Conservation (phyloP, 2,888 invertebrate species). For the Himalopsyche anomala region DNA sequence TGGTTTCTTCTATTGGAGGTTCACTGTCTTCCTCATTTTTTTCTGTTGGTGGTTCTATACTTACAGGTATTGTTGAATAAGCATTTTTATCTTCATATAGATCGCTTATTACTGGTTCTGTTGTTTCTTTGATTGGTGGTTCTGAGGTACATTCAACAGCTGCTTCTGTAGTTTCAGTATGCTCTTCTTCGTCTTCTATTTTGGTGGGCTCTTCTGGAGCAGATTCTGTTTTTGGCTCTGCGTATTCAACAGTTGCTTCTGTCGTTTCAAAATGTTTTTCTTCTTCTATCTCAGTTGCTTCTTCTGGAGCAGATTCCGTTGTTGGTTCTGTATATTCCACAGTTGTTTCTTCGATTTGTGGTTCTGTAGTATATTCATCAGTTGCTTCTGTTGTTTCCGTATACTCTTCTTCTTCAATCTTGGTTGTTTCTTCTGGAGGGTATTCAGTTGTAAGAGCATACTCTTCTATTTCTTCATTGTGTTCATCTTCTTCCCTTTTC, state of each 20-base stretch:
- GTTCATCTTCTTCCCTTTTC: too few relatives aligned
- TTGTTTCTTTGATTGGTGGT: too few relatives aligned
- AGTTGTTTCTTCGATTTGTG: background rate
- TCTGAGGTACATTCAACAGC: too few relatives aligned
- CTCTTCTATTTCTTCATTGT: background rate
- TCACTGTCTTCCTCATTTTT: background rate
- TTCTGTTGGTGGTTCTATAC: background rate
- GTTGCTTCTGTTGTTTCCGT: background rate
- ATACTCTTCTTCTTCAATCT: background rate
- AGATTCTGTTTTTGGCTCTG: too few relatives aligned
- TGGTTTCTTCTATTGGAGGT: background rate
- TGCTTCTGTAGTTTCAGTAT: too few relatives aligned
- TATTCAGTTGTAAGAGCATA: background rate
- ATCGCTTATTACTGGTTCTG: too few relatives aligned
- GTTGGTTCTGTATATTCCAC: background rate
- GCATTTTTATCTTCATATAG: background rate
- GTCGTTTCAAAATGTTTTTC: too few relatives aligned
- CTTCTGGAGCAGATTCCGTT: background rate
- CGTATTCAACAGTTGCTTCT: too few relatives aligned
- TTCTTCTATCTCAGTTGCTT: background rate
- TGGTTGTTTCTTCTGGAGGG: background rate
- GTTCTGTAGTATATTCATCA: too few relatives aligned
- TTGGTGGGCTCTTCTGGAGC: too few relatives aligned
- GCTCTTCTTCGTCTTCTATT: too few relatives aligned
- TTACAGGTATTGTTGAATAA: too few relatives aligned